Percentiles rank a stretch among this genome's conserved stretches.
Evolutionary conservation across 2,888 invertebrate species (phyloP).

Genomic region (Aleiodes leptofemur): DNA sequence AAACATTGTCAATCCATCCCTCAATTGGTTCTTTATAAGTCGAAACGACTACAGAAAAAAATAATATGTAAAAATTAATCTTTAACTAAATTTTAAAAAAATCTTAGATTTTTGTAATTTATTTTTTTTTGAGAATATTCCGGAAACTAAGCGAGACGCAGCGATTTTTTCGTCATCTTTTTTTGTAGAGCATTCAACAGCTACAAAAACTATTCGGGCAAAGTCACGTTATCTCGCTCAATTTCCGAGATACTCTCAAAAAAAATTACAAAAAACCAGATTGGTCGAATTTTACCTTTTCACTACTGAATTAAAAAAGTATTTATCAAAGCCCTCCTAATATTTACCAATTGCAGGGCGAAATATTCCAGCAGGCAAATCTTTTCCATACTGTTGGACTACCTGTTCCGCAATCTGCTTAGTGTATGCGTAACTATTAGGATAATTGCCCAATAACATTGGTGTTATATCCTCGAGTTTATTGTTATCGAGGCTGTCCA

Average conservation of each 20-base stretch:
- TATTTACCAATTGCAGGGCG: slow-evolving; percentile 82
- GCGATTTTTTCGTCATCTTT: background rate
- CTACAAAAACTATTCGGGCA: too few species aligned
- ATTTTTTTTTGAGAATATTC: too few species aligned
- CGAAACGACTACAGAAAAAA: slow-evolving; percentile 75
- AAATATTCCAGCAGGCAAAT: slow-evolving; percentile 81
- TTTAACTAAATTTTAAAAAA: too few species aligned
- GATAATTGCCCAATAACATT: slow-evolving; percentile 75
- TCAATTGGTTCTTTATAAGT: slow-evolving; percentile 77
- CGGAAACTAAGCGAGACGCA: too few species aligned
- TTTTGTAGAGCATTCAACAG: too few species aligned
- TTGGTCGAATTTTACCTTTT: background rate
- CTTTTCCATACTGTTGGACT: slow-evolving; percentile 77
- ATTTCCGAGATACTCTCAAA: too few species aligned
- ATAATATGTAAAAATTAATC: background rate
- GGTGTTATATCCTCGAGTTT: slow-evolving; percentile 69
- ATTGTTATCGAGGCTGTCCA: slow-evolving; percentile 70
- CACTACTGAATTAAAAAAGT: background rate
- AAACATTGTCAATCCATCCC: slow-evolving; percentile 85
- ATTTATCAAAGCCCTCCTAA: slow-evolving; percentile 53
- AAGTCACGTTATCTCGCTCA: too few species aligned
- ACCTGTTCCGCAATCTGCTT: slow-evolving; percentile 83
- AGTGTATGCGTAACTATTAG: slow-evolving; percentile 85
- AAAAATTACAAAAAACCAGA: too few species aligned
- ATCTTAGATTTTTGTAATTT: too few species aligned